phyloP scores from a whole-genome alignment of 2,888 invertebrate species.

The Drosophila sordidapex region DNA sequence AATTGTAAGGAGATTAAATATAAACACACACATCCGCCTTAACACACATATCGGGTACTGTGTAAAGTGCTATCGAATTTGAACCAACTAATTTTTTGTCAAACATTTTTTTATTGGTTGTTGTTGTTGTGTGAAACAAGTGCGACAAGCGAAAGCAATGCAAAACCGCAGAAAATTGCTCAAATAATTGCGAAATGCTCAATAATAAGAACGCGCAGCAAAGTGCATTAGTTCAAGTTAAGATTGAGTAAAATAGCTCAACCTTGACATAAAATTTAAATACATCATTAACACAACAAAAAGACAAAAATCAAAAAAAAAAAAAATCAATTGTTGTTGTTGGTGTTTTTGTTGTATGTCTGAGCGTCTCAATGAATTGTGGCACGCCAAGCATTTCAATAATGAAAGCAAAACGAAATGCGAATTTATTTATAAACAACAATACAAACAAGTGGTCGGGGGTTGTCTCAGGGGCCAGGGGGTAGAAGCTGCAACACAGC shows the following conservation, averaged over 20 bases:
- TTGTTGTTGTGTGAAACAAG: constrained; percentile 19
- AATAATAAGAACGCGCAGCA: constrained; percentile 5
- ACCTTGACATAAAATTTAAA: constrained; percentile 29
- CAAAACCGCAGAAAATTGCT: background rate
- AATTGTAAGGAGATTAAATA: background rate
- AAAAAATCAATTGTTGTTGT: constrained; percentile 6
- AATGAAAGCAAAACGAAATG: constrained; percentile 40
- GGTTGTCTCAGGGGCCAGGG: background rate
- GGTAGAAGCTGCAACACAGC: constrained; percentile 11
- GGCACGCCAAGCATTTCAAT: constrained; percentile 64
- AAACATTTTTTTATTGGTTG: constrained; percentile 6
- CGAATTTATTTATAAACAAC: constrained; percentile 43
- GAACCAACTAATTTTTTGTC: background rate
- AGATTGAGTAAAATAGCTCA: constrained; percentile 15
- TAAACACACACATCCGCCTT: background rate
- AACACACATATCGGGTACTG: background rate
- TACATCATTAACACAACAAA: constrained; percentile 2
- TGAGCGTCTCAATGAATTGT: constrained; percentile 24
- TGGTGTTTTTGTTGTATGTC: constrained; percentile 7
- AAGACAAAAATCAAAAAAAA: background rate
- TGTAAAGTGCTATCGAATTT: constrained; percentile 19
- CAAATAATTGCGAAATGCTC: background rate
- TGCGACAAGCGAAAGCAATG: constrained; percentile 3
- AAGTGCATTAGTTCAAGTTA: constrained; percentile 28
- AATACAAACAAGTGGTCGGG: constrained; percentile 41